Conservation (phyloP, 2,797 vertebrate genomes). For the Microctenopoma lineatum region DNA sequence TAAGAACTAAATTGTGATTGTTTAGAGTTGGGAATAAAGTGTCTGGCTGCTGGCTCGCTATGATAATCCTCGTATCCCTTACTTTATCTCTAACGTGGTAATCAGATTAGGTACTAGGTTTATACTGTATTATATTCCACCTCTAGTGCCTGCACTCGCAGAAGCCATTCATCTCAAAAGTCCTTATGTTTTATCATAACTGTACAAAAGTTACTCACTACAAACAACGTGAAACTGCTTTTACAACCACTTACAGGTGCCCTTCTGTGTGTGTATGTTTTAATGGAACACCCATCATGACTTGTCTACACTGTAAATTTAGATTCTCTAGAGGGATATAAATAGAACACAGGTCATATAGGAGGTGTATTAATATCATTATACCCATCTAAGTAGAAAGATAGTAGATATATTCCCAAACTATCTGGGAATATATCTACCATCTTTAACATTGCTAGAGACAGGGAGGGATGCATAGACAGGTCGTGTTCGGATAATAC, state of each 20-base stretch:
- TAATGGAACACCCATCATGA: constrained; percentile 33
- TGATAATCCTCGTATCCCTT: constrained; percentile 16
- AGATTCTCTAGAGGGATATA: constrained; percentile 55
- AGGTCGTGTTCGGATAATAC: constrained; percentile 53
- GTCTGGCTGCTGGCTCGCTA: constrained; percentile 21
- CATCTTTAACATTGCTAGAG: constrained; percentile 2
- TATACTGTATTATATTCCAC: constrained; percentile 7
- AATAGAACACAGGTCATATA: constrained; percentile 50
- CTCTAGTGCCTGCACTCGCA: constrained; percentile 19
- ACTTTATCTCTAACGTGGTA: constrained; percentile 27
- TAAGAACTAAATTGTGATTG: not conserved
- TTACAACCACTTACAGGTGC: constrained; percentile 38
- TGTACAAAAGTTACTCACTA: constrained; percentile 38
- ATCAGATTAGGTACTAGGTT: constrained; percentile 22
- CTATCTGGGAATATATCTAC: not conserved
- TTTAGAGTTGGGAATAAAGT: constrained; percentile 19
- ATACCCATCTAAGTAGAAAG: constrained; percentile 28
- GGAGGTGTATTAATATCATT: constrained; percentile 14
- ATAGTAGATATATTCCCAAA: constrained; percentile 23
- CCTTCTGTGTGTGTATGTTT: constrained; percentile 32
- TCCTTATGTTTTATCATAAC: constrained; percentile 32
- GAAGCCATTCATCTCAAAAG: constrained; percentile 36
- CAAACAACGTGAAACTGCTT: constrained; percentile 47
- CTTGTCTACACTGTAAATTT: constrained; percentile 56
- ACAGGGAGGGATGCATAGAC: constrained; percentile 19